Evolutionary conservation across 2,113 vertebrate genomes (phyloP).

Genomic region (Pleuronectes platessa): DNA sequence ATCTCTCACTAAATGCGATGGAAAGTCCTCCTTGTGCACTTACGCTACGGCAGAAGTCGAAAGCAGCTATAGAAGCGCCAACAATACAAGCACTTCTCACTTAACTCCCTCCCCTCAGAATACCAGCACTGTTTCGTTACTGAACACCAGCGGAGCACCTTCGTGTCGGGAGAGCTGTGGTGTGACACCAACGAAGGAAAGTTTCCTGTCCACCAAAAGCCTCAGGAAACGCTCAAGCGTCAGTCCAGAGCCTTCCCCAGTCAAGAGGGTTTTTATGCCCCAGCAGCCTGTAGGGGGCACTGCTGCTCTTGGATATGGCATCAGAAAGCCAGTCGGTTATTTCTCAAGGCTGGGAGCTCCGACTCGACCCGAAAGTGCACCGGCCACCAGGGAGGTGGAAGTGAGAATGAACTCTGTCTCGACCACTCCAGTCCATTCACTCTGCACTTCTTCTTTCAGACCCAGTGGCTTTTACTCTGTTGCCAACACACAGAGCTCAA

Average conservation of each 20-base stretch:
- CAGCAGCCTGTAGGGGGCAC: conserved; percentile 76
- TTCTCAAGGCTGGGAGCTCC: conserved; percentile 75
- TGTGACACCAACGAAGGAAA: conserved; percentile 80
- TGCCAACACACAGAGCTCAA: conserved; percentile 81
- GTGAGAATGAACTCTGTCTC: conserved; percentile 75
- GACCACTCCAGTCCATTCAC: conserved; percentile 69
- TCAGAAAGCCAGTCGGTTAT: conserved; percentile 71
- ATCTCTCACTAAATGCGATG: conserved; percentile 80
- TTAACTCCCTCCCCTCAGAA: conserved; percentile 80
- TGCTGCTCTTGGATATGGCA: conserved; percentile 73
- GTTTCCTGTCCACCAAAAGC: conserved; percentile 85
- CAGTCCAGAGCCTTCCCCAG: conserved; percentile 87
- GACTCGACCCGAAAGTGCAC: conserved; percentile 83
- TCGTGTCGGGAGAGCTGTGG: conserved; percentile 77
- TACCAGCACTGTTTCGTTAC: conserved; percentile 81
- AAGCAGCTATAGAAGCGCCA: conserved; percentile 82
- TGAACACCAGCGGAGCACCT: conserved; percentile 82
- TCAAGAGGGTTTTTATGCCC: conserved; percentile 90
- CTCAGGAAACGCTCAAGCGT: conserved; percentile 89
- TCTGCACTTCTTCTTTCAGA: conserved; percentile 78
- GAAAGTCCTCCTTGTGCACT: conserved; percentile 70
- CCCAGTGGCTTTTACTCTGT: conserved; percentile 81
- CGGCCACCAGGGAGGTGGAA: conserved; percentile 80
- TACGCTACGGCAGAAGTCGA: conserved; percentile 75
- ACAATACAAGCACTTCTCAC: conserved; percentile 81